Evolutionary conservation across 2,113 vertebrate species (phyloP), one percentile per base, ranked within the genome.

Genomic region (Pseudorectes ferrugineus): DNA sequence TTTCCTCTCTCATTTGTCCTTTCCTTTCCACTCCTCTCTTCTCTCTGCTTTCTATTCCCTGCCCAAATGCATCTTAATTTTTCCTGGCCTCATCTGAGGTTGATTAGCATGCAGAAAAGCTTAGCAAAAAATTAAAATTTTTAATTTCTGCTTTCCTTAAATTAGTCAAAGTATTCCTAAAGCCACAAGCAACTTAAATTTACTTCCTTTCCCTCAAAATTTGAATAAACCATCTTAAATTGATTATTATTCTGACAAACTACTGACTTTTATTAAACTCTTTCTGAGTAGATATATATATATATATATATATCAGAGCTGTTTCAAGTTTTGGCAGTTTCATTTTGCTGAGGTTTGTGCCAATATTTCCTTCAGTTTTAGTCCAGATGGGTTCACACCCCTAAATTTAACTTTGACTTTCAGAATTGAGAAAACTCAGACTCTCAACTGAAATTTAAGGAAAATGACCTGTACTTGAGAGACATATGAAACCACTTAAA

Each of bases 401-500:
- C 77, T 89, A 83, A 91, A 89, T 95, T 85, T 95, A 89, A 91
- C 86, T 89, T 59, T 65, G 80, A 71, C 70, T 95, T 91, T 93
- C 58, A 82, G 54, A 74, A 76, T 22, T 89, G 77, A 95, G 84
- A 52, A 72, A 93, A 92, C 21, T 96, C 73, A 75, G 89, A 43
- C 52, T 79, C 73, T 58, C 48, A 25, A 4, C 9, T 89, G 85
- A 96, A 95, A 91, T 95, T 55, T 61, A 78, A 95, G 85, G 89
- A 87, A 93, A 91, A 93, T 82, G 73, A 94, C 85, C 62, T 88
- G 58, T 38, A 22, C 58, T 94, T 65, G 42, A 46, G 66, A 89
- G 66, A 72, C 89, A 95, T 94, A 81, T 78, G 93, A 96, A 96
- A 95, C 77, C 87, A 88, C 58, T 96, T 95, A 92, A 79, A 93